Base-by-base conservation (phyloP, 2,888 invertebrate genomes). In the Yponomeuta sedellus region DNA sequence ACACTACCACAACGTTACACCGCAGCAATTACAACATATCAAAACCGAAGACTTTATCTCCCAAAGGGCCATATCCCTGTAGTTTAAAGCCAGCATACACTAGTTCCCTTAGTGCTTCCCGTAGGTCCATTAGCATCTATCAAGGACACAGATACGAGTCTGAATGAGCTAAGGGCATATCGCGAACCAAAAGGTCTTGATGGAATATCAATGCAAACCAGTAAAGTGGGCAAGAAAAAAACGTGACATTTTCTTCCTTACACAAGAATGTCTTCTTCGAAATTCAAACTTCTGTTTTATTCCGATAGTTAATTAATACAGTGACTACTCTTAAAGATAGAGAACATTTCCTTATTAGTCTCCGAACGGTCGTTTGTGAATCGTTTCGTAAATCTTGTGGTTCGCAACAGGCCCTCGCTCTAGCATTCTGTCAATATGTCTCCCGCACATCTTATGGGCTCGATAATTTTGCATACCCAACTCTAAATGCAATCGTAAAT, bases 61-160 rank as follows among this genome's bases (percentile, higher is more conserved):
- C 44, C 16, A 16, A 16, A 52, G 44, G 44, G 16, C 44, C 44
- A 52, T 52, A 52, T 52, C 44, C 44, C 44, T 52, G 44, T 52
- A 52, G 44, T 52, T 52, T 52, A 52, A 16, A 16, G 44, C 44
- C 8, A 52, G 16, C 16, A 52, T 34, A 34, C 34, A 59, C 12
- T 59, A 39, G 39, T n/a, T 22, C 39, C 63, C 20, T 44, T n/a
- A 61, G 34, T 69, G 69, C 69, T 82, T 82, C 79, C 79, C 79
- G 78, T 75, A 73, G 73, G 73, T 87, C 88, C 88, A 88, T 89
- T 89, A 89, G 86, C 83, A 78, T 80, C 76, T 81, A 85, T 87
- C 86, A 82, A 67, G 70, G 71, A 72, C 82, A 85, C 83, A 81
- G 74, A 71, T 71, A 72, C 71, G 72, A 70, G 73, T 75, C 73